These are phyloP conservation scores for Macrophya alboannulata DNA, from an alignment of 2,888 invertebrate species.

Conservation along the genomic window DNA sequence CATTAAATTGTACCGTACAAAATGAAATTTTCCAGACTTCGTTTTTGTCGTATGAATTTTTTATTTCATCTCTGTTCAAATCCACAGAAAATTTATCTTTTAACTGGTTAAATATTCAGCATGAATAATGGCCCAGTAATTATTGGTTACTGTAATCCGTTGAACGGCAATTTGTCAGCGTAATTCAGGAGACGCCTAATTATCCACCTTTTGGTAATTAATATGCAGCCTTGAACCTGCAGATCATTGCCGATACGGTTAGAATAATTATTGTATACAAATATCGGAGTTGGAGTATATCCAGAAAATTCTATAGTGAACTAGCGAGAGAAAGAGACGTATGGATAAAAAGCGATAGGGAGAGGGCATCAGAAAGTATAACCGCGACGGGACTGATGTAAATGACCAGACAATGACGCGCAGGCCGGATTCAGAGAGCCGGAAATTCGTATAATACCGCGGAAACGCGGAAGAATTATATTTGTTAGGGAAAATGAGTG, in stretches of 20 bases:
- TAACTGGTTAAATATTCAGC: not conserved
- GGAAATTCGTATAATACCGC: conserved; percentile 77
- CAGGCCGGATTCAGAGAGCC: conserved; percentile 65
- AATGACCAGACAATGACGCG: conserved; percentile 60
- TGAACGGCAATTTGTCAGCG: not conserved
- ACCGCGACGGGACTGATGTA: conserved; percentile 40
- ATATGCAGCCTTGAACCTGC: conserved; percentile 9
- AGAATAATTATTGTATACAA: not conserved
- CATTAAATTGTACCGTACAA: not conserved
- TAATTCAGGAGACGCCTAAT: not conserved
- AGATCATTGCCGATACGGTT: not conserved
- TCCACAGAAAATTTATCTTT: too few relatives aligned
- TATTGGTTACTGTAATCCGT: not conserved
- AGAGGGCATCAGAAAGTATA: conserved; percentile 10
- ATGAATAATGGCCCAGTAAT: not conserved
- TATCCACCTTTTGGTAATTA: conserved; percentile 28
- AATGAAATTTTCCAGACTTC: not conserved
- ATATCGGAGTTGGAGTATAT: not conserved
- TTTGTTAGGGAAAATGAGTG: conserved; percentile 74
- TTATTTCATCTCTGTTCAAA: not conserved
- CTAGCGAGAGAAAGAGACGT: not conserved
- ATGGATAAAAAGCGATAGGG: not conserved
- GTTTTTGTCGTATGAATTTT: not conserved
- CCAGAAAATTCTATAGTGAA: not conserved
- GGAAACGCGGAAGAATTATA: conserved; percentile 77